Evolutionary conservation across 2,797 vertebrate genomes (phyloP).

Genomic region (Eulemur coronatus): DNA sequence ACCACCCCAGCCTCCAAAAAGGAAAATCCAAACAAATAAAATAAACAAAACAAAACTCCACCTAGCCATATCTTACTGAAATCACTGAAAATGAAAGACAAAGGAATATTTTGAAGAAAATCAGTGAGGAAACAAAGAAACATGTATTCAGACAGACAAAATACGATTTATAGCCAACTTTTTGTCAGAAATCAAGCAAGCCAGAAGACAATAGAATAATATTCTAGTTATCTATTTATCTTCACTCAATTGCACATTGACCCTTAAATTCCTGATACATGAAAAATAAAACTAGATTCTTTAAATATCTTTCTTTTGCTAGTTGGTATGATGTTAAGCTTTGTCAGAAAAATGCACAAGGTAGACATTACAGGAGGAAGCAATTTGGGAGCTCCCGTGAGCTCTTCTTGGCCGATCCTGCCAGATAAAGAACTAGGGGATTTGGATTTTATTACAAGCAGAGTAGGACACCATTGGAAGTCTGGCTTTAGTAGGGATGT

Average conservation of each 20-base stretch:
- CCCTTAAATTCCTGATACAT: not conserved
- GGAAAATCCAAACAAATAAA: not conserved
- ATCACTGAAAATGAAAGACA: not conserved
- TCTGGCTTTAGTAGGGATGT: not conserved
- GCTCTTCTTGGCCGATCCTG: not conserved
- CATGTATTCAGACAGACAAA: not conserved
- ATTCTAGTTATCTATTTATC: not conserved
- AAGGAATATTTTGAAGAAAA: not conserved
- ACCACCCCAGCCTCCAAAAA: not conserved
- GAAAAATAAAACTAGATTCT: not conserved
- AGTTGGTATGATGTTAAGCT: not conserved
- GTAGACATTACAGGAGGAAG: not conserved
- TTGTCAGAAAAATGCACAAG: not conserved
- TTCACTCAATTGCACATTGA: not conserved
- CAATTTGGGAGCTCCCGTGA: not conserved
- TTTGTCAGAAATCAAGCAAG: not conserved
- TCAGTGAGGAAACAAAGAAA: not conserved
- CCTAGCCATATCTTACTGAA: not conserved
- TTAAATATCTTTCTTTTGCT: not conserved
- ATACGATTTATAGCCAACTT: not conserved
- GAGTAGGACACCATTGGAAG: not conserved
- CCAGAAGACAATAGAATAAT: not conserved
- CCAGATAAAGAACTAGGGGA: not conserved
- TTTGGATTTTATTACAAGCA: constrained; percentile 5
- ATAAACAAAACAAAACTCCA: not conserved